Conservation (phyloP, 2,888 invertebrate genomes). For the Pseudanteris insignis region DNA sequence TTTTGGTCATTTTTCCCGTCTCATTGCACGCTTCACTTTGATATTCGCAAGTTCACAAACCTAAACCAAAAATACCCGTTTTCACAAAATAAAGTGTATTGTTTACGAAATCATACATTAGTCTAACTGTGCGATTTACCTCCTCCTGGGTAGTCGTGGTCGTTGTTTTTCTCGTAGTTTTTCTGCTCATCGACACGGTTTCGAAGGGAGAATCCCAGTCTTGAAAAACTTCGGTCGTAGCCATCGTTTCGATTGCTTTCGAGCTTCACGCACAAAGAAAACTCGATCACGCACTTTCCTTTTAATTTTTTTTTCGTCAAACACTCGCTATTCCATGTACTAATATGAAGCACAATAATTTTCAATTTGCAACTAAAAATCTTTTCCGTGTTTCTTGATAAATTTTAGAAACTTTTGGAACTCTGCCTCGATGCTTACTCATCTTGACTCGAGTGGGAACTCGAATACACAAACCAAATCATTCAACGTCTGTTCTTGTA, state of each 20-base stretch:
- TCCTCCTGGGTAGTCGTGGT: conserved; percentile 47
- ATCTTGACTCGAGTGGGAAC: conserved; percentile 35
- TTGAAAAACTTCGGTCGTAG: conserved; percentile 64
- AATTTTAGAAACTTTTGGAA: conserved; percentile 40
- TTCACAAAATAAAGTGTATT: too few relatives aligned
- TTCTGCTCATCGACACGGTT: conserved; percentile 51
- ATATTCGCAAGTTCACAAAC: too few relatives aligned
- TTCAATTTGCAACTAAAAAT: conserved; percentile 32
- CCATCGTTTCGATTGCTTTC: conserved; percentile 50
- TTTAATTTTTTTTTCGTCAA: too few relatives aligned
- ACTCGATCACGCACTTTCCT: conserved; percentile 41
- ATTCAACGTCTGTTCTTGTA: conserved; percentile 30
- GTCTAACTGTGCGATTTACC: neutral
- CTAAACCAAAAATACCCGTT: too few relatives aligned
- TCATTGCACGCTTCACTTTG: too few relatives aligned
- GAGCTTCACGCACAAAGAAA: conserved; percentile 33
- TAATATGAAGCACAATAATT: conserved; percentile 28
- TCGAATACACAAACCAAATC: conserved; percentile 39
- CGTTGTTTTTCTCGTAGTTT: conserved; percentile 50
- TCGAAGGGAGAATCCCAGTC: conserved; percentile 64
- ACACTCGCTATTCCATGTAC: conserved; percentile 17
- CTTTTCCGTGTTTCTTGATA: conserved; percentile 33
- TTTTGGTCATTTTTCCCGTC: too few relatives aligned
- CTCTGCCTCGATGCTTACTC: conserved; percentile 40
- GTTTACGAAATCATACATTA: too few relatives aligned